These are phyloP conservation scores for Taphrorychus bicolor DNA, from an alignment of 2,888 invertebrate genomes.

Conservation along the genomic window DNA sequence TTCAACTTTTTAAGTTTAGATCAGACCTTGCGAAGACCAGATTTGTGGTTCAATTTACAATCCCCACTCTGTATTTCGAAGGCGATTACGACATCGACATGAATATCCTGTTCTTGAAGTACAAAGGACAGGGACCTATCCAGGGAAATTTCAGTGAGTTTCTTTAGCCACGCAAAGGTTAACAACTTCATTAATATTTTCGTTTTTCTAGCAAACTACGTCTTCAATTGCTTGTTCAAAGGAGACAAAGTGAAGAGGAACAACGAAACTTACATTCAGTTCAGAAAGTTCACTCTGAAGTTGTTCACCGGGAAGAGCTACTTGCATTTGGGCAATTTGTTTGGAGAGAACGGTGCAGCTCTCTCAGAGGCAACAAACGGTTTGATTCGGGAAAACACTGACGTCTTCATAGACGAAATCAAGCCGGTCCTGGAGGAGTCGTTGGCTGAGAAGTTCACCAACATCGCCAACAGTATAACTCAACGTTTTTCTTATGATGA, in stretches of 20 bases:
- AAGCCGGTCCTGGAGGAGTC: slow-evolving; percentile 70
- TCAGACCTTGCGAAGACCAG: slow-evolving; percentile 68
- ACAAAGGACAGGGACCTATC: slow-evolving; percentile 70
- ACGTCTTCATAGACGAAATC: slow-evolving; percentile 71
- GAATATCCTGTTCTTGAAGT: slow-evolving; percentile 67
- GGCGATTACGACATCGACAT: slow-evolving; percentile 76
- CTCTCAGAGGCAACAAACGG: slow-evolving; percentile 71
- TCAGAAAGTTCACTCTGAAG: slow-evolving; percentile 69
- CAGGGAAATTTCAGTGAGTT: slow-evolving; percentile 65
- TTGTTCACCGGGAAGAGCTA: slow-evolving; percentile 68
- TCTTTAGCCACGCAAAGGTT: no score
- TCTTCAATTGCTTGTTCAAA: slow-evolving; percentile 69
- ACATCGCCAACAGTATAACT: slow-evolving; percentile 74
- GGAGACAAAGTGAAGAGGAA: slow-evolving; percentile 66
- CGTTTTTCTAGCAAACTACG: slow-evolving; percentile 72
- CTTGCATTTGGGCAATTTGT: slow-evolving; percentile 70
- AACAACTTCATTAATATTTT: no score
- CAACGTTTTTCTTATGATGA: slow-evolving; percentile 73
- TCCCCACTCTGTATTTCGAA: slow-evolving; percentile 67
- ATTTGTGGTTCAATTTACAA: slow-evolving; percentile 67
- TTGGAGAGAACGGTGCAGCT: slow-evolving; percentile 70
- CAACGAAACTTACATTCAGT: slow-evolving; percentile 68
- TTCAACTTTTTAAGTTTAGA: slow-evolving; percentile 52
- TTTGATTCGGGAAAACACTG: slow-evolving; percentile 72
- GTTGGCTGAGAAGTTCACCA: slow-evolving; percentile 70